Percentiles rank a stretch among this genome's conserved stretches.
Conservation (phyloP, 2,888 invertebrate genomes). For the Andrena haemorrhoa region DNA sequence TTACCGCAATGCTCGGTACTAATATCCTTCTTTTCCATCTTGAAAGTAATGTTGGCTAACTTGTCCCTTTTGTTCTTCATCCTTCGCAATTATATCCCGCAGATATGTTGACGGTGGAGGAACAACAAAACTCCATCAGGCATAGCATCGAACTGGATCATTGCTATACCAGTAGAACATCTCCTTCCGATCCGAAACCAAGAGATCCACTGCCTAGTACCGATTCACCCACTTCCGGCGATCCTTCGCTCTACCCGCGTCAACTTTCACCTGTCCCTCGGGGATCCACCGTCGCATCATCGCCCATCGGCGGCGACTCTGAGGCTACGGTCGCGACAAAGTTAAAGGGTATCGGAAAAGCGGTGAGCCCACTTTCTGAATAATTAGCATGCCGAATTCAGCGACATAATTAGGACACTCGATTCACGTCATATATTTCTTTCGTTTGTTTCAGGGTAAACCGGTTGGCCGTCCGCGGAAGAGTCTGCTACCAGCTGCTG, state of each 20-base stretch:
- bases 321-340: constrained; percentile 59
- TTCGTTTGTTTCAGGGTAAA: constrained; percentile 52
- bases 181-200: constrained; percentile 87
- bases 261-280: constrained; percentile 45
- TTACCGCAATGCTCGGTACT: constrained; percentile 85
- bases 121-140: constrained; percentile 87
- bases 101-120: constrained; percentile 85
- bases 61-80: neutral
- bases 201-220: constrained; percentile 77
- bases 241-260: constrained; percentile 67
- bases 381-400: neutral
- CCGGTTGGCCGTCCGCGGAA: constrained; percentile 68
- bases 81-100: constrained; percentile 44
- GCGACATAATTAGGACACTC: accelerated
- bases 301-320: constrained; percentile 29
- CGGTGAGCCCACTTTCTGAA: constrained; percentile 33
- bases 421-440: neutral
- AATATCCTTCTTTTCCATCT: constrained; percentile 16
- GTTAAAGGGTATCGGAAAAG: constrained; percentile 56
- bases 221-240: constrained; percentile 75
- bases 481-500: constrained; percentile 24
- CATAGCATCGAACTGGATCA: constrained; percentile 90
- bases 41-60: too few species aligned
- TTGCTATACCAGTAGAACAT: constrained; percentile 89
- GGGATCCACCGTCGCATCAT: constrained; percentile 28